Evolutionary conservation across 1,140 invertebrate species (phyloP), one percentile per base, ranked within the genome.

Genomic region (Orchestia grillus): DNA sequence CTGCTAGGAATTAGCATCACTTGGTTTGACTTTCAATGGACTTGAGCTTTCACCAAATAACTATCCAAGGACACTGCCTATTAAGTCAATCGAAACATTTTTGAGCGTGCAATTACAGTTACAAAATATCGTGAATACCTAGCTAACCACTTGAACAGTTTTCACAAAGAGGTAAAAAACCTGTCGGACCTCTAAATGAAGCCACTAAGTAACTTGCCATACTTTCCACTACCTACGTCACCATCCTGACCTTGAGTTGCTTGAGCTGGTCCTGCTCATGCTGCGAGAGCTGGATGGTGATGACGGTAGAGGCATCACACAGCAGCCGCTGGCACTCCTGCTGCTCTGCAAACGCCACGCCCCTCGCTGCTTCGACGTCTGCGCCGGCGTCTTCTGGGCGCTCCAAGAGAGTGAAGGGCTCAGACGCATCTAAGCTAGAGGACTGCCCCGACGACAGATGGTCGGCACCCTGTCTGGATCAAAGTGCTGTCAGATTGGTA

Each of bases 261-360:
- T 92, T 42, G 40, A 96, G 97, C 16, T 88, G 87, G 88, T 95
- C 97, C 96, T 97, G 97, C 97, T 96, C 97, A 97, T 96, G 97
- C 97, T 96, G 97, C 36, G 97, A 97, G 96, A 98, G 97, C 97
- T 98, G 98, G 91, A 98, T 97, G 97, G 98, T 98, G 28, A 98
- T 97, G 96, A 98, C 97, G 36, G 98, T 98, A 19, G 96, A 97
- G 19, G 96, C 96, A 97, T 98, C 98, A 96, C 98, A 98, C 47
- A 98, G 95, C 42, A 97, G 57, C 28, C 96, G 53, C 92, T 94
- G 92, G n/a, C 92, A 94, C 44, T 47, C 44, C 43, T n/a, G 43
- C 92, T 94, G 92, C 44, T 94, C 92, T 4, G 43, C 44, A 45
- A 44, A 47, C 3, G 92, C 92, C 43, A 45, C 92, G 36, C 44